Evolutionary conservation across 2,888 invertebrate species (phyloP), one percentile per base, ranked within the genome.

Genomic region (Athalia circularis): DNA sequence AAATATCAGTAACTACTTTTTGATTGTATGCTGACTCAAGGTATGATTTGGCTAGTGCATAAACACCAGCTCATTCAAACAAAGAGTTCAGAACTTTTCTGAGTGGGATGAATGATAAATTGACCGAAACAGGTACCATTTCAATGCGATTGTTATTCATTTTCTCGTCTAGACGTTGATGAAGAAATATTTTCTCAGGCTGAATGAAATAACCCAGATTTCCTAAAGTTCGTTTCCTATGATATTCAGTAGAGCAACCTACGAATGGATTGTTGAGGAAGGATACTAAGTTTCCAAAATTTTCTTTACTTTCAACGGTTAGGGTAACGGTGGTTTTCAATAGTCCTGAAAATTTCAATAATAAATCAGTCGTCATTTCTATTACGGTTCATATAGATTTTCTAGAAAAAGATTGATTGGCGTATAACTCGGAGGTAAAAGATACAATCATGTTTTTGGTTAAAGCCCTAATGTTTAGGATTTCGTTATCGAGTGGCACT

Each of bases 121-220:
- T 8, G 43, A 62, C 29, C 43, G 15, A 8, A 29, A 62, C 62
- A 8, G 62, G 62, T 7, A 62, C 7, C 8, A 62, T 8, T 9
- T 62, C 62, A 29, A 43, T 62, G 15, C 7, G 62, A 62, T 43
- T 43, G 43, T 62, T 62, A 7, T 29, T 43, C 15, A 4, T 62
- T 62, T 62, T 62, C 7, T 62, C 62, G 9, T 62, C 62, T 3
- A 9, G 62, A 62, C 62, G 62, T 7, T 62, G 62, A 8, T 15
- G 8, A 29, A 62, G 15, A 43, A 62, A 43, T 7, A 43, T 62
- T 62, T 80, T 62, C 13, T 62, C 62, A 15, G 62, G 62, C 62
- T 9, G 15, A 4, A 62, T 43, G 4, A 62, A 62, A 62, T 29
- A 29, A 29, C 29, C 62, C 3, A 43, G 43, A 15, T 29, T 9